Evolutionary conservation across 2,888 invertebrate species (phyloP).

Genomic region (Synergus umbraculus): DNA sequence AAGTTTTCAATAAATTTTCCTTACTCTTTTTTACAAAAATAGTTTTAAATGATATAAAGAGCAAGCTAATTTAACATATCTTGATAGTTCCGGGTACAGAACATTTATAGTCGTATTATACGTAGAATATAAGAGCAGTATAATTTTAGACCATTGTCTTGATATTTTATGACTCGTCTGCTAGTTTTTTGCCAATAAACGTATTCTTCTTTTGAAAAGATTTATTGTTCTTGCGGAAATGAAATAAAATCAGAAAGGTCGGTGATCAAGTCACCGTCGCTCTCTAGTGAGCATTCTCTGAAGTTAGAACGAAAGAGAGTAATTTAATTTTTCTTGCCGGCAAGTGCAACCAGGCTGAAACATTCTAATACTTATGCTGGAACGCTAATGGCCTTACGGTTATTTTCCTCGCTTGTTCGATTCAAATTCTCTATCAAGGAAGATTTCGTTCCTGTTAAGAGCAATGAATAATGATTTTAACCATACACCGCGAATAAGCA

Average conservation of each 20-base stretch:
- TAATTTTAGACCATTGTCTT: not conserved
- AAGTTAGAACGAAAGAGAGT: constrained; percentile 21
- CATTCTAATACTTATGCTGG: constrained; percentile 34
- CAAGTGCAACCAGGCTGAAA: constrained; percentile 27
- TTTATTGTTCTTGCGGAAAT: constrained; percentile 16
- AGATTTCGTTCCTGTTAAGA: constrained; percentile 40
- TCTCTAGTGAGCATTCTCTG: constrained; percentile 14
- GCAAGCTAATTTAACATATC: not conserved
- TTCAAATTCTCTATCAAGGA: constrained; percentile 38
- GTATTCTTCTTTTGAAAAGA: not conserved
- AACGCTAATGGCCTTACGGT: constrained; percentile 38
- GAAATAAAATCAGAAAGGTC: constrained; percentile 3
- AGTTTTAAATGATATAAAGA: not conserved
- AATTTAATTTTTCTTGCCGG: constrained; percentile 39
- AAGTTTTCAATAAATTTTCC: not conserved
- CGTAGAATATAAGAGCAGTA: not conserved
- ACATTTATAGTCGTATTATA: not conserved
- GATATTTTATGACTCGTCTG: not conserved
- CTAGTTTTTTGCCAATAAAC: constrained; percentile 9
- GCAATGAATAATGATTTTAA: constrained; percentile 41
- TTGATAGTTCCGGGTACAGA: not conserved
- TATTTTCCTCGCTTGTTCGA: constrained; percentile 36
- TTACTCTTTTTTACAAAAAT: not conserved
- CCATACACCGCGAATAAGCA: constrained; percentile 39
- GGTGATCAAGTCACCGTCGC: constrained; percentile 36